These are phyloP conservation scores for Eulemur rubriventer DNA, from an alignment of 2,797 vertebrate species.

Conservation along the genomic window DNA sequence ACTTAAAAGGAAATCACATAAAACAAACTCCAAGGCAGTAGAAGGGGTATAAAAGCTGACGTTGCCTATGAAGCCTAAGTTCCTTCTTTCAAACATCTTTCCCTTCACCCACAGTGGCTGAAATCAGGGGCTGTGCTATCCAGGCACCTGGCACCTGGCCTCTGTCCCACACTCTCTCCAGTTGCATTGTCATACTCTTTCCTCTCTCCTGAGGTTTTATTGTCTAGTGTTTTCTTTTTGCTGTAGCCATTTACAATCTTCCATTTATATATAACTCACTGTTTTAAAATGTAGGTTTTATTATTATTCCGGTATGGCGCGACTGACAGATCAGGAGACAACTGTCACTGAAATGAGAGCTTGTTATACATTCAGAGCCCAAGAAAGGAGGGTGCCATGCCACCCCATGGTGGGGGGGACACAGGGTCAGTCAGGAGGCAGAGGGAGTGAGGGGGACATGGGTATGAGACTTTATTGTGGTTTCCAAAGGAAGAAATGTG, in stretches of 20 bases:
- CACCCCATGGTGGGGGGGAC: not conserved
- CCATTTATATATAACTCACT: not conserved
- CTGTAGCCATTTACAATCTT: not conserved
- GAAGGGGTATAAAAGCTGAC: not conserved
- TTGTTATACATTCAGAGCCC: too few species aligned
- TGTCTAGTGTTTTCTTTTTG: not conserved
- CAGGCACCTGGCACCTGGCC: not conserved
- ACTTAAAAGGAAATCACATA: not conserved
- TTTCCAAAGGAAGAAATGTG: not conserved
- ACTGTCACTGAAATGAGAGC: not conserved
- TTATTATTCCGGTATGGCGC: not conserved
- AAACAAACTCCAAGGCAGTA: not conserved
- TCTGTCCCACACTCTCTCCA: not conserved
- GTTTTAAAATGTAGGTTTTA: not conserved
- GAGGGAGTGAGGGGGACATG: too few species aligned
- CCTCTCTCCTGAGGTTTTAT: not conserved
- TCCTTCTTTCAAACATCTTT: not conserved
- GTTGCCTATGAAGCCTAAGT: not conserved
- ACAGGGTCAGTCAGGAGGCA: not conserved
- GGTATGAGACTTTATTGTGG: not conserved
- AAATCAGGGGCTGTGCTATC: fast-evolving
- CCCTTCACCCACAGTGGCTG: not conserved
- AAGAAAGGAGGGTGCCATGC: fast-evolving
- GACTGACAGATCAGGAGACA: not conserved
- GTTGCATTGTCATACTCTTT: not conserved